phyloP scores from a whole-genome alignment of 2,113 vertebrate genomes.

The Perognathus longimembris region DNA sequence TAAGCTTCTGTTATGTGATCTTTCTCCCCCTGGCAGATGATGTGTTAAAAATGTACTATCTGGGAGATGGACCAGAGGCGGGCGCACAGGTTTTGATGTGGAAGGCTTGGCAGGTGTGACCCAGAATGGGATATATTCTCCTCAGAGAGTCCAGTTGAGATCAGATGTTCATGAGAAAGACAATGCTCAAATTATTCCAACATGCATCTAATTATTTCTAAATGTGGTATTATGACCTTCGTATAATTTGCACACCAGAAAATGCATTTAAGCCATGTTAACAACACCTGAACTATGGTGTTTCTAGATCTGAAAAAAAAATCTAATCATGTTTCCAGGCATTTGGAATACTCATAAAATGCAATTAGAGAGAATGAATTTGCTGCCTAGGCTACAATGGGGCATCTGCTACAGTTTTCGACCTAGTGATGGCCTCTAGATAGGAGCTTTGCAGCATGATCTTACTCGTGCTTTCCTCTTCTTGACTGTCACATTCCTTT shows the following conservation, averaged over 20 bases:
- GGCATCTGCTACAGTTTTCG: not conserved
- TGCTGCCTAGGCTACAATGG: not conserved
- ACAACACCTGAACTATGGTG: not conserved
- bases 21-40: conserved; percentile 80
- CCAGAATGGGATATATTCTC: conserved; percentile 66
- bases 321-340: conserved; percentile 43
- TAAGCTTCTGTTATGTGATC: conserved; percentile 82
- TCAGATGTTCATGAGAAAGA: conserved; percentile 74
- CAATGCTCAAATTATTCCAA: conserved; percentile 36
- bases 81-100: conserved; percentile 79
- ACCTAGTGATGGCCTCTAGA: not conserved
- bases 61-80: conserved; percentile 75
- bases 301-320: conserved; percentile 58
- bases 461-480: not conserved
- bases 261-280: conserved; percentile 63
- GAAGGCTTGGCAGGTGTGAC: conserved; percentile 62
- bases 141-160: conserved; percentile 60
- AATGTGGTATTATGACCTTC: conserved; percentile 74
- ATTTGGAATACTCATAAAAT: not conserved
- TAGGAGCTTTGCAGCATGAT: not conserved
- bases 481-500: not conserved
- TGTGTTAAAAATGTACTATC: conserved; percentile 82
- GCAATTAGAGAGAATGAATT: not conserved
- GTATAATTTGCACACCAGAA: conserved; percentile 68
- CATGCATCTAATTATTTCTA: conserved; percentile 79